A percentile compares a stretch with the other conserved stretches of the same genome.
Conservation (phyloP, 2,888 invertebrate genomes). For the Sthenelais limicola region DNA sequence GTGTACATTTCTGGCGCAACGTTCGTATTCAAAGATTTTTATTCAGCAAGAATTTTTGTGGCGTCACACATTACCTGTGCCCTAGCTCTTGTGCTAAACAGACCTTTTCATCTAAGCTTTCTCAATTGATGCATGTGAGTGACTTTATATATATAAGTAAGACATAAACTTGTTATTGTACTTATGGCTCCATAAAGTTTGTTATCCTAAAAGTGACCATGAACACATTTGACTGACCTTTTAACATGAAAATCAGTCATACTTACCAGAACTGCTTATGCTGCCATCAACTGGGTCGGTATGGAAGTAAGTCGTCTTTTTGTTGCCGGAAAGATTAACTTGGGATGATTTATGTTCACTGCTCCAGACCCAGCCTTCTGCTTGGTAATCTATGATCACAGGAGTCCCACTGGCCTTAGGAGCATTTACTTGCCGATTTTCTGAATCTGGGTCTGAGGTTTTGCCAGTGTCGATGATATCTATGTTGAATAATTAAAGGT, state of each 20-base stretch:
- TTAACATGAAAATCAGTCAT: neutral
- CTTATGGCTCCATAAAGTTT: neutral
- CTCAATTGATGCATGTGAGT: too few species aligned
- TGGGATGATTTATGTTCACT: slow-evolving; percentile 28
- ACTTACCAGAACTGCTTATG: slow-evolving; percentile 45
- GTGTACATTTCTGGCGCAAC: too few species aligned
- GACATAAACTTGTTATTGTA: neutral
- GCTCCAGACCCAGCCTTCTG: slow-evolving; percentile 49
- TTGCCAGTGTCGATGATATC: too few species aligned
- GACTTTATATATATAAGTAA: neutral
- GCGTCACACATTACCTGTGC: neutral
- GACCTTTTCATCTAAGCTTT: too few species aligned
- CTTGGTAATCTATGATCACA: too few species aligned
- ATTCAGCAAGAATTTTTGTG: too few species aligned
- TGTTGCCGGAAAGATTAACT: slow-evolving; percentile 40
- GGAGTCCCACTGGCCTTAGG: too few species aligned
- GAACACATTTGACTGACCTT: neutral
- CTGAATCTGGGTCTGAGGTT: too few species aligned
- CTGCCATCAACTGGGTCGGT: slow-evolving; percentile 45
- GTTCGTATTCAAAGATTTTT: too few species aligned
- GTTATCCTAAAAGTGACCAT: neutral
- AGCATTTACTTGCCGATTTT: too few species aligned
- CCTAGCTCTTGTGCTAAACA: too few species aligned
- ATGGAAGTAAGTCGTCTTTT: slow-evolving; percentile 47
- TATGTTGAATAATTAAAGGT: too few species aligned